Percentiles rank a stretch among this genome's conserved stretches.
phyloP scores from a whole-genome alignment of 2,797 vertebrate species.

The Brotula barbata region DNA sequence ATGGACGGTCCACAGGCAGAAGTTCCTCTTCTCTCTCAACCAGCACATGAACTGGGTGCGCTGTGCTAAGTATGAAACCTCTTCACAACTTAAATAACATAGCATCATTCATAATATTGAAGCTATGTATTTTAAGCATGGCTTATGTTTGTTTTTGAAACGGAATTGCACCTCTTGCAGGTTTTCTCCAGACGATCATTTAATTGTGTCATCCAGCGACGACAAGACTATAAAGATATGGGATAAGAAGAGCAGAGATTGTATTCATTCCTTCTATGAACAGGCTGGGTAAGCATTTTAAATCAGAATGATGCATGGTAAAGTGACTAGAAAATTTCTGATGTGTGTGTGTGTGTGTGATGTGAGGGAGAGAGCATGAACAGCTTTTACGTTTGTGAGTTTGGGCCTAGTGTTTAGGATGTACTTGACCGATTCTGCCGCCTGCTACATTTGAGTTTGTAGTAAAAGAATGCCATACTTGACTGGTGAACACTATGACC shows the following conservation, averaged over 20 bases:
- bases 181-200: conserved; percentile 92
- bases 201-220: conserved; percentile 93
- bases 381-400: too few species aligned
- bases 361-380: background rate
- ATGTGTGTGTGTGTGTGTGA: background rate
- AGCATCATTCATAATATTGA: too few species aligned
- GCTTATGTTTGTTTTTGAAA: too few species aligned
- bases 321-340: background rate
- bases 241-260: conserved; percentile 95
- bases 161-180: conserved; percentile 65
- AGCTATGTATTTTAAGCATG: background rate
- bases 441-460: too few species aligned
- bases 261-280: conserved; percentile 93
- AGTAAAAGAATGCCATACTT: too few species aligned
- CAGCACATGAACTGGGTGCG: conserved; percentile 99
- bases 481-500: too few species aligned
- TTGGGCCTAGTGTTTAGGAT: too few species aligned
- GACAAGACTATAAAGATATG: conserved; percentile 96
- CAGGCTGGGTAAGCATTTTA: conserved; percentile 84
- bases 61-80: conserved; percentile 87
- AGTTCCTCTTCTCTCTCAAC: conserved; percentile 92
- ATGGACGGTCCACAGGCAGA: conserved; percentile 93
- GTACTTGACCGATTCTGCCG: too few species aligned
- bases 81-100: too few species aligned
- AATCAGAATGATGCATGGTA: background rate